Evolutionary conservation across 1,140 invertebrate species (phyloP), one percentile per base, ranked within the genome.

Genomic region (Mesaphorura yosii): DNA sequence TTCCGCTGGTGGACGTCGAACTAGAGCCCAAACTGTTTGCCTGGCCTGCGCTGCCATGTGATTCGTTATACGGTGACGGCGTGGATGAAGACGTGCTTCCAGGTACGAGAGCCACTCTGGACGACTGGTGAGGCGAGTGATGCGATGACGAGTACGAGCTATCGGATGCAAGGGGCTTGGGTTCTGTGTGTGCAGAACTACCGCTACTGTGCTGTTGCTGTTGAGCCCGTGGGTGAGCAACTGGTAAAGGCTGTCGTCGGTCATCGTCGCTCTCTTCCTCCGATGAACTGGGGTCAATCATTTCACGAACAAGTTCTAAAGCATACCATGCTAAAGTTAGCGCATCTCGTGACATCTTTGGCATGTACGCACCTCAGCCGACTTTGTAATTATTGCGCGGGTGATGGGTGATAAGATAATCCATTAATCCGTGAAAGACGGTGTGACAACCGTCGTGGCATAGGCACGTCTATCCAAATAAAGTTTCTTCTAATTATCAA

Each of bases 271-370:
- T 85, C 66, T 88, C 86, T 67, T 88, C 84, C 69, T 88, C 86
- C 44, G 85, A 88, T 64, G 85, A 88, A 69, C 84, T 88, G 58
- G 86, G 86, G 67, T 88, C 85, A 70, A 88, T 88, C 86, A 88
- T 88, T 25, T 34, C 49, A 34, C 17, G 14, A 15, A 29, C 22
- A 46, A 20, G 7, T 42, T 27, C 17, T 10, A 6, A 48, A 48
- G 38, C 7, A 47, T 26, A 25, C 7, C 34, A 37, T 12, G n/a
- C 34, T n/a, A 12, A 37, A 37, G n/a, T 37, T 12, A 37, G n/a
- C 34, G n/a, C n/a, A n/a, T n/a, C n/a, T n/a, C n/a, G n/a, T n/a
- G n/a, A n/a, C n/a, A n/a, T n/a, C n/a, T n/a, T n/a, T n/a, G n/a
- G n/a, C n/a, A n/a, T n/a, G n/a, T n/a, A n/a, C n/a, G n/a, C n/a